Percentiles rank a stretch among this genome's conserved stretches.
Evolutionary conservation across 2,888 invertebrate species (phyloP).

Genomic region (Tenthredo scrophulariae): DNA sequence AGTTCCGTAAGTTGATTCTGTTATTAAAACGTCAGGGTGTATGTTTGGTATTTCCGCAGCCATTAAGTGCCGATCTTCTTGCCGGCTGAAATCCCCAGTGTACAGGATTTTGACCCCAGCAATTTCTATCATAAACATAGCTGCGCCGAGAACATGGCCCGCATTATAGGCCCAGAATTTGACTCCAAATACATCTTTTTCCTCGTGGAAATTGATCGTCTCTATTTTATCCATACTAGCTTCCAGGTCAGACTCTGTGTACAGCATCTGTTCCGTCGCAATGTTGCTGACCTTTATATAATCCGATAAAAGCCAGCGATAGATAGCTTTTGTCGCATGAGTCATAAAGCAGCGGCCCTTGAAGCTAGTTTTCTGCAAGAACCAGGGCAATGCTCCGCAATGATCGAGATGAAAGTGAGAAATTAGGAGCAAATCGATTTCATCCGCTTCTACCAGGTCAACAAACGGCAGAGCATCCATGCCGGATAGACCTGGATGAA

Average conservation of each 20-base stretch:
- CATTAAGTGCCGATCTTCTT: constrained; percentile 99
- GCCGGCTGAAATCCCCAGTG: constrained; percentile 98
- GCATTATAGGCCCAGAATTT: constrained; percentile 99
- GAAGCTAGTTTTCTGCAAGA: constrained; percentile 97
- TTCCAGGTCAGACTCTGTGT: constrained; percentile 98
- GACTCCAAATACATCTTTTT: constrained; percentile 97
- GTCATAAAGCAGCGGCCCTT: constrained; percentile 99
- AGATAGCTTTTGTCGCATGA: constrained; percentile 99
- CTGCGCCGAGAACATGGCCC: constrained; percentile 98
- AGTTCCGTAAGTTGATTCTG: constrained; percentile 99
- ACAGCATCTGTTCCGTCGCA: constrained; percentile 97
- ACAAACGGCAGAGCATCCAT: constrained; percentile 99
- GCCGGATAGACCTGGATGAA: constrained; percentile 97
- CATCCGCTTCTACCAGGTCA: constrained; percentile 98
- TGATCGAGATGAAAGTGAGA: constrained; percentile 99
- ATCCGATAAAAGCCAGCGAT: constrained; percentile 98
- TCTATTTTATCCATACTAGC: constrained; percentile 99
- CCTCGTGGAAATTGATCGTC: constrained; percentile 98
- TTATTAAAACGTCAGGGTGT: constrained; percentile 97
- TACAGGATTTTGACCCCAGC: constrained; percentile 98
- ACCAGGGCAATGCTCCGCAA: constrained; percentile 98
- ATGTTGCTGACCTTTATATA: constrained; percentile 99
- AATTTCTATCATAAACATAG: constrained; percentile 99
- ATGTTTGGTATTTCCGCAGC: constrained; percentile 98
- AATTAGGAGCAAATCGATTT: constrained; percentile 95